Base-by-base conservation (phyloP, 2,797 vertebrate genomes). In the Loris lydekkerianus region DNA sequence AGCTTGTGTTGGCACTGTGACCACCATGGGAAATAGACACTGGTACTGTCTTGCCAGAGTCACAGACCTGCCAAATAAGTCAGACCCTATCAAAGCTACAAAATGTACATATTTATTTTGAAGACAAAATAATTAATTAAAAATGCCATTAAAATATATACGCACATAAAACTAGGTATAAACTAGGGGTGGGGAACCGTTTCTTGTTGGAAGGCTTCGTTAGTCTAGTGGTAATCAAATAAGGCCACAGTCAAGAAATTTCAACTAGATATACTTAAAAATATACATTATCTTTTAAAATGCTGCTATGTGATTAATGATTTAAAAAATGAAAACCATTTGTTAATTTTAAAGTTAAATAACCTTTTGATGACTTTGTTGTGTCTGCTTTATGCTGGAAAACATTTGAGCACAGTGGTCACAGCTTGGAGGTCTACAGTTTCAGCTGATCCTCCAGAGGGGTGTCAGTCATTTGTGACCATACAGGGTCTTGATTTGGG, bases 81-180 rank as follows among this genome's bases (percentile, higher is more conserved):
- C 73, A 93, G 49, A 78, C 34, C 17, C 81, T 91, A 53, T 69
- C 60, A 88, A 85, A 86, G 11, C 14, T 73, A 80, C 14, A 72
- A 78, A 34, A n/a, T 70, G 29, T 56, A 53, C 80, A 8, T 69
- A 34, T 73, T 34, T 95, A 31, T 92, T 85, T 81, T 75, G 78
- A 83, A 86, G 31, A 37, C 49, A 46, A 73, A 83, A 89, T 29
- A 69, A 61, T 61, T 93, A 77, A 53, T 84, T 78, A 37, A 88
- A 91, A 95, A 67, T 80, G 77, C 4, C 46, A 63, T 91, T 82
- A 91, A 56, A 63, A 88, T 82, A 67, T 61, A 11, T 84, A 76
- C 31, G 31, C 82, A 77, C 29, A 34, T 73, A 77, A 83, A 94
- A 90, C 15, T 87, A 87, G 60, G 14, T 65, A 37, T 70, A 86